phyloP scores from a whole-genome alignment of 2,797 vertebrate genomes.

The Antennarius maculatus region DNA sequence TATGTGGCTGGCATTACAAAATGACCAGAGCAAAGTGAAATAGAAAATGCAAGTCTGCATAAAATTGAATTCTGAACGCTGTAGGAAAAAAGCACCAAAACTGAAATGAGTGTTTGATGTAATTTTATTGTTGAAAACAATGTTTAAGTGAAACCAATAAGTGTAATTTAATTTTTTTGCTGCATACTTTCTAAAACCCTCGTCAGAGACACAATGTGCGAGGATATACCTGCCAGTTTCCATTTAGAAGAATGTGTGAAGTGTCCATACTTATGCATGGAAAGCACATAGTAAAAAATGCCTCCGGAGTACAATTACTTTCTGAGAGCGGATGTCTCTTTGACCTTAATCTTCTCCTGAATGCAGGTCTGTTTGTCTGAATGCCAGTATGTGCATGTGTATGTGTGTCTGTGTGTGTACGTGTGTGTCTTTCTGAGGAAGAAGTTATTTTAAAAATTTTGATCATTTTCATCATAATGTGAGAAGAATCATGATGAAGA shows the following conservation, averaged over 20 bases:
- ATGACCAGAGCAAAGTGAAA: slow-evolving; percentile 1
- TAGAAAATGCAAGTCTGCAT: slow-evolving; percentile 10
- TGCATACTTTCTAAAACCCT: background rate
- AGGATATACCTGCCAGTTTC: slow-evolving; percentile 23
- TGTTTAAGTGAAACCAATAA: slow-evolving; percentile 36
- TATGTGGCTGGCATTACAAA: slow-evolving; percentile 36
- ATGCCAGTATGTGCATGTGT: background rate
- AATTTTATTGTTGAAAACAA: slow-evolving; percentile 23
- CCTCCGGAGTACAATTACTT: slow-evolving; percentile 21
- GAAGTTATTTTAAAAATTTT: slow-evolving; percentile 8
- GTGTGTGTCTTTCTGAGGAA: slow-evolving; percentile 4
- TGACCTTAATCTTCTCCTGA: slow-evolving; percentile 48
- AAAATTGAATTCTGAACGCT: slow-evolving; percentile 23
- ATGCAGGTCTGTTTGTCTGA: slow-evolving; percentile 23
- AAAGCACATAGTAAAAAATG: slow-evolving; percentile 29
- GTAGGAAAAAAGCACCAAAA: slow-evolving; percentile 8
- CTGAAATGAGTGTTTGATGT: slow-evolving; percentile 25
- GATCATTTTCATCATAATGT: slow-evolving; percentile 4
- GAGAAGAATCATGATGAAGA: background rate
- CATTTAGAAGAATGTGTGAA: slow-evolving; percentile 23
- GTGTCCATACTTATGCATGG: slow-evolving; percentile 6
- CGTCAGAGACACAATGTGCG: slow-evolving; percentile 1
- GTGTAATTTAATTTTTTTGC: slow-evolving; percentile 34
- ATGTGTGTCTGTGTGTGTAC: background rate
- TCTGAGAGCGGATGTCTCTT: slow-evolving; percentile 30